Evolutionary conservation across 2,888 invertebrate genomes (phyloP).

Genomic region (Trypoxylon attenuatum): DNA sequence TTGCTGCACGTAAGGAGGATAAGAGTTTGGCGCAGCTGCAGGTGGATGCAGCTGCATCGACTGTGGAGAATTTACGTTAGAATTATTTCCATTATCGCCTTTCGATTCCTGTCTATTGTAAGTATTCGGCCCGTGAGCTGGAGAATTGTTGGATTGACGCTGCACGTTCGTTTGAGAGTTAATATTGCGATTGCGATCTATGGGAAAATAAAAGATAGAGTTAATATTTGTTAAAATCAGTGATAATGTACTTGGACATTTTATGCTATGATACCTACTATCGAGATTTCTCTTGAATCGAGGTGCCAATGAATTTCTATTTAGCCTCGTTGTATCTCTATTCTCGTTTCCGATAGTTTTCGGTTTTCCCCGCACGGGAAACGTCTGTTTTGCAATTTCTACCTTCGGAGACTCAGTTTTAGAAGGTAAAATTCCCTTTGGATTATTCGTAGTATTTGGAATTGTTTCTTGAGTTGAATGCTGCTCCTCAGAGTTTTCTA

Average conservation of each 20-base stretch:
- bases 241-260: neutral
- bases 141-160: constrained; percentile 15
- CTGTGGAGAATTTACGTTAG: constrained; percentile 14
- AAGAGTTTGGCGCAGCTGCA: constrained; percentile 34
- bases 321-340: constrained; percentile 31
- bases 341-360: constrained; percentile 24
- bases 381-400: constrained; percentile 21
- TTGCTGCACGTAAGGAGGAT: constrained; percentile 53
- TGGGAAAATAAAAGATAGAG: constrained; percentile 1
- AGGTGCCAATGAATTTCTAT: constrained; percentile 51
- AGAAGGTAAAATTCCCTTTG: neutral
- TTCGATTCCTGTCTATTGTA: constrained; percentile 25
- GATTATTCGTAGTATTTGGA: constrained; percentile 4
- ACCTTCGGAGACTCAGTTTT: constrained; percentile 27
- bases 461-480: constrained; percentile 1
- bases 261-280: constrained; percentile 53
- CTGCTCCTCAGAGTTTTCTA: no score
- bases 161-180: constrained; percentile 22
- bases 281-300: constrained; percentile 59
- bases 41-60: constrained; percentile 23
- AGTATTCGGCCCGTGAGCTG: constrained; percentile 14
- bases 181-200: constrained; percentile 48
- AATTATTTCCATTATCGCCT: constrained; percentile 14
- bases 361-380: constrained; percentile 14
- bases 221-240: neutral